Base-by-base conservation (phyloP, 2,888 invertebrate genomes). In the Julus scanicus region DNA sequence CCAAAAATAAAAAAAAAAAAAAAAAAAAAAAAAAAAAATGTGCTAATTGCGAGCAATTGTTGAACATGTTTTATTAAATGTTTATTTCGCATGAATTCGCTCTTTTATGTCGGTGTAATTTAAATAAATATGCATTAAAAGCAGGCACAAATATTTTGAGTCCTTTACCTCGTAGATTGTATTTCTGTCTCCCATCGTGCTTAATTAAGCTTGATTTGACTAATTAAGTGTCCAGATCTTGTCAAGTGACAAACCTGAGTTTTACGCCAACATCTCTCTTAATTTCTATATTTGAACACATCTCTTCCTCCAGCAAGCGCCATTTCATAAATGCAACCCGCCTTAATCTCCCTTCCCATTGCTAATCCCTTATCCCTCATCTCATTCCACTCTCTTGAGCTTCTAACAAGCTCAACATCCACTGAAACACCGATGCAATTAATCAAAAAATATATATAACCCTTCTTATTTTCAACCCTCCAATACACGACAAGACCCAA, bases 301-400 rank as follows among this genome's bases (percentile, higher is more conserved):
- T 57, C 13, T 17, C 17, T 57, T 13, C 13, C 11, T 1, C 57
- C 57, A 15, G 13, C 17, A 13, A 57, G 57, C 5, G 57, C 57
- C 57, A 57, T 17, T 11, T 57, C 13, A 57, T 57, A 57, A 57
- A 57, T 57, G 57, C 57, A 57, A 4, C 57, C 57, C 57, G 57
- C 57, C 57, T 11, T 57, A 15, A 57, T 57, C 57, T 57, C 57
- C 57, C 57, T 57, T 15, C 11, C 17, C 57, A 49, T 49, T 49
- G 49, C 4, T 57, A 57, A 57, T 57, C 57, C 57, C 84, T 29
- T 84, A 84, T 11, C 37, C 84, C 48, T 44, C 48, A 48, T 87
- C 87, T 15, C 87, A 40, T 87, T 57, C 57, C 86, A 13, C 84
- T 84, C 84, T 86, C 86, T 86, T 20, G 40, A 39, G 40, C 86